A percentile compares a stretch with the other conserved stretches of the same genome.
Evolutionary conservation across 2,888 invertebrate genomes (phyloP).

Genomic region (Polyploca ridens): DNA sequence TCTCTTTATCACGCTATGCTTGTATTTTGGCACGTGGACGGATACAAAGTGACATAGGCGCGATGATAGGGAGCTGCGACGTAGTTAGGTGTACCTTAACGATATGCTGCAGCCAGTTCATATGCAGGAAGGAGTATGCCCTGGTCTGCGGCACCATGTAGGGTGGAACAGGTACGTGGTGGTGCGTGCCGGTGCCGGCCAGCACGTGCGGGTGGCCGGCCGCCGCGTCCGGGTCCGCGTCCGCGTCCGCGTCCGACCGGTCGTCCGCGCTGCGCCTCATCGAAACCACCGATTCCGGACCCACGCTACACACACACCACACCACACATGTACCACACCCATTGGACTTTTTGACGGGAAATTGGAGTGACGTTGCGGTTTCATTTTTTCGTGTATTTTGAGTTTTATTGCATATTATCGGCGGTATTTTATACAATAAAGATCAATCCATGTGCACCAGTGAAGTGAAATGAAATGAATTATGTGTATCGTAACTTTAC

Average conservation of each 20-base stretch:
- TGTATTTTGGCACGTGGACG: no score
- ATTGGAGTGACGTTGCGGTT: no score
- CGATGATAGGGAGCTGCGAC: no score
- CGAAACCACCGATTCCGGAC: slow-evolving; percentile 31
- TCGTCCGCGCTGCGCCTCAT: slow-evolving; percentile 33
- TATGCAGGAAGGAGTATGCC: slow-evolving; percentile 76
- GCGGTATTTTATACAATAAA: no score
- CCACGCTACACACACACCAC: slow-evolving; percentile 6
- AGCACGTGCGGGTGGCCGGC: slow-evolving; percentile 57
- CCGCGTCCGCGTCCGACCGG: slow-evolving; percentile 18
- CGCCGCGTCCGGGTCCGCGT: slow-evolving; percentile 27
- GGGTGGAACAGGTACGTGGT: slow-evolving; percentile 60
- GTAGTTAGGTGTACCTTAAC: no score
- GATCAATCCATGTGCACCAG: no score
- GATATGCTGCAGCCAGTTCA: slow-evolving; percentile 69
- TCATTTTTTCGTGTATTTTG: no score
- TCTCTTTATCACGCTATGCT: no score
- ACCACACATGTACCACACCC: not conserved
- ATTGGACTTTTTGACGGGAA: no score
- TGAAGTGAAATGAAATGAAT: no score
- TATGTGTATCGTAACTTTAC: no score
- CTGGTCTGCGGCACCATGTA: slow-evolving; percentile 72
- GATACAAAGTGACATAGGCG: not conserved
- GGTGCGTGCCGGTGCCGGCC: slow-evolving; percentile 65
- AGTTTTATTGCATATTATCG: no score